Percentiles rank a stretch among this genome's conserved stretches.
Conservation (phyloP, 2,888 invertebrate species). For the Pristionchus maxplancki region DNA sequence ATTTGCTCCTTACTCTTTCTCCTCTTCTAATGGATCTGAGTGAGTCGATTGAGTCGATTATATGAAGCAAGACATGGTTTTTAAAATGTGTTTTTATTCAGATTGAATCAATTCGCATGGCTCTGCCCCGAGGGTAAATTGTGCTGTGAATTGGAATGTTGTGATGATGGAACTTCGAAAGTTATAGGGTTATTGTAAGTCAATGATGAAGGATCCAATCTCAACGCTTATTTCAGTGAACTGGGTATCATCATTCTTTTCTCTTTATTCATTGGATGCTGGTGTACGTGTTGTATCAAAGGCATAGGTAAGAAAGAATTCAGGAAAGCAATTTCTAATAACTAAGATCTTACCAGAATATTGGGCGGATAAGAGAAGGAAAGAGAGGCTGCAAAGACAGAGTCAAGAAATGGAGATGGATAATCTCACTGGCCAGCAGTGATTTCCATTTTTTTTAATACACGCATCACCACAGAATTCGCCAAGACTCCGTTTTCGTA, state of each 20-base stretch:
- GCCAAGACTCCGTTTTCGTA: too few species aligned
- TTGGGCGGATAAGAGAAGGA: too few species aligned
- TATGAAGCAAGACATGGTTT: not conserved
- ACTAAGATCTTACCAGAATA: too few species aligned
- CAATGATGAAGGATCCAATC: too few species aligned
- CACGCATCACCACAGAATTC: too few species aligned
- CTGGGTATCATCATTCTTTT: not conserved
- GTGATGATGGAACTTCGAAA: not conserved
- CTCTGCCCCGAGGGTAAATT: not conserved
- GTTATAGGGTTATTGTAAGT: not conserved
- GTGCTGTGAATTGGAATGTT: not conserved
- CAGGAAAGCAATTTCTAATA: too few species aligned
- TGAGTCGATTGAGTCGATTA: not conserved
- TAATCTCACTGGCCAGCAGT: too few species aligned
- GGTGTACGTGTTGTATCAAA: not conserved
- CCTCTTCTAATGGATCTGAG: not conserved
- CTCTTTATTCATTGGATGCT: not conserved
- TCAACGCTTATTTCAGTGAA: not conserved
- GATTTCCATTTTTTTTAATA: too few species aligned
- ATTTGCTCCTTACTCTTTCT: not conserved
- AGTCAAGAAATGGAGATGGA: too few species aligned
- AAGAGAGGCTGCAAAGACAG: too few species aligned
- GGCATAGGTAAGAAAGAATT: too few species aligned
- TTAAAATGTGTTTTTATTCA: too few species aligned
- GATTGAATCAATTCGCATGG: not conserved